Evolutionary conservation across 2,113 vertebrate genomes (phyloP).

Genomic region (Zosterops lateralis): DNA sequence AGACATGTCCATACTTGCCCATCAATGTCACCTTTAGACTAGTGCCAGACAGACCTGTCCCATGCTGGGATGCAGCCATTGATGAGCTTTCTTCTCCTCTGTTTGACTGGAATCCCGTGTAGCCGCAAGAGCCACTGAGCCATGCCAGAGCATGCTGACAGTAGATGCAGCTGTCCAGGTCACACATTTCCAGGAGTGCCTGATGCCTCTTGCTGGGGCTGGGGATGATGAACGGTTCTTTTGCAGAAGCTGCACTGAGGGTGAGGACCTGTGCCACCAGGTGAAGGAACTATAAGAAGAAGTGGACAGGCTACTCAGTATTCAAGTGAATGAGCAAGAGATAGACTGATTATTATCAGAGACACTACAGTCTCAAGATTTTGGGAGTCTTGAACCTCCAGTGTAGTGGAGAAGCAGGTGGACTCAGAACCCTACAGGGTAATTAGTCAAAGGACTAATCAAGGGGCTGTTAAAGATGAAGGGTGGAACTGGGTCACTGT

Average conservation of each 20-base stretch:
- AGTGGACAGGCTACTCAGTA: neutral
- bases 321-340: neutral
- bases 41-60: neutral
- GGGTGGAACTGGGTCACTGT: neutral
- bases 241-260: neutral
- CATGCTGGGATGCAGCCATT: fast-evolving
- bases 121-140: neutral
- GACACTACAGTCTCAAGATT: neutral
- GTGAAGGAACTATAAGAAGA: neutral
- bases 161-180: neutral
- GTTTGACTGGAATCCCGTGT: neutral
- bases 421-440: neutral
- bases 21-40: neutral
- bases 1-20: neutral
- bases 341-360: neutral
- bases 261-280: neutral
- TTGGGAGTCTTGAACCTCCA: neutral
- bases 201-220: neutral
- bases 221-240: neutral
- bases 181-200: neutral
- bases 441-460: neutral
- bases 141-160: neutral
- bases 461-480: neutral
- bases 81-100: neutral
- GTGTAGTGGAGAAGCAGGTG: neutral